Conservation (phyloP, 2,797 vertebrate genomes). For the Hybognathus amarus region DNA sequence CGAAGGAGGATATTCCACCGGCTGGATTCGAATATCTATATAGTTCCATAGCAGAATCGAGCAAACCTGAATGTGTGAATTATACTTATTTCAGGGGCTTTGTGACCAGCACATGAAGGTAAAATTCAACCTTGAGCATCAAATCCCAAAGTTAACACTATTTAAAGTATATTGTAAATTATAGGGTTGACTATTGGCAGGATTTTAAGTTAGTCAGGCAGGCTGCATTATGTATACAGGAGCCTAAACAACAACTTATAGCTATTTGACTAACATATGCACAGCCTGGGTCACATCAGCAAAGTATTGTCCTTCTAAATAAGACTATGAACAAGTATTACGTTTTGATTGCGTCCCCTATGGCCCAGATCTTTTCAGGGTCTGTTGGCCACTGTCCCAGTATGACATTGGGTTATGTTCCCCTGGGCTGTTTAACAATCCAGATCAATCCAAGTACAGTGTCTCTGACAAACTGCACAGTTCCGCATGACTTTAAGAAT, state of each 20-base stretch:
- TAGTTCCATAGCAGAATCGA: conserved; percentile 5
- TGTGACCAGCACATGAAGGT: neutral
- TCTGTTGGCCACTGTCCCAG: conserved; percentile 35
- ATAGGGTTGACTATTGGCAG: neutral
- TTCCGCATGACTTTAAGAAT: neutral
- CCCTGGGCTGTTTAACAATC: conserved; percentile 10
- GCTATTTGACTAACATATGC: neutral
- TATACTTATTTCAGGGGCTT: neutral
- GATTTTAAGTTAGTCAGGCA: neutral
- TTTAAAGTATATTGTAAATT: neutral
- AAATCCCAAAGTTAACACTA: neutral
- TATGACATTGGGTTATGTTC: conserved; percentile 33
- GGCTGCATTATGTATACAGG: neutral
- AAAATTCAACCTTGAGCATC: neutral
- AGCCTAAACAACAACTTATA: neutral
- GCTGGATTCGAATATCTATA: neutral
- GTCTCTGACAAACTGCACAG: neutral
- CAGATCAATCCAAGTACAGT: conserved; percentile 7
- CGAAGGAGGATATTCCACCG: too few species aligned
- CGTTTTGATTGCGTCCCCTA: neutral
- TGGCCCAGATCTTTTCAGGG: conserved; percentile 22
- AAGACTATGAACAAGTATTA: neutral
- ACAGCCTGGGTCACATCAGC: neutral
- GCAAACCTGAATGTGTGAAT: neutral
- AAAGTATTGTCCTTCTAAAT: neutral